Base-by-base conservation (phyloP, 2,797 vertebrate genomes). In the Hemibagrus guttatus region DNA sequence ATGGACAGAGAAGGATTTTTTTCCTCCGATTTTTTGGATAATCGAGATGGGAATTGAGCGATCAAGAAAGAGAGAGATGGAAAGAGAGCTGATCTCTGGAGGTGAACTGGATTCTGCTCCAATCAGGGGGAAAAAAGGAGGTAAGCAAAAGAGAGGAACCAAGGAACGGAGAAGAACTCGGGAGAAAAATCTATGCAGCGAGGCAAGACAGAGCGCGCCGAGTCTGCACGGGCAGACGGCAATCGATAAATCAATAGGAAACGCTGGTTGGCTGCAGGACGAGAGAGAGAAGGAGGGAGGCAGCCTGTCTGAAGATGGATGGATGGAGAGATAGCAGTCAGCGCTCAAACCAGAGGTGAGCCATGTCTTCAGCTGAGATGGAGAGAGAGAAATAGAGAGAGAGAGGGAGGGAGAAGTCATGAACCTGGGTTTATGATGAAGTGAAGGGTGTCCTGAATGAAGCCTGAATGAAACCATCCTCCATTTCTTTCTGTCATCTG, bases 211-310 rank as follows among this genome's bases (percentile, higher is more conserved):
- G 93, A 96, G 96, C 95, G 96, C 96, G 96, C 95, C 95, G 95
- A 96, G 95, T 96, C 96, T 96, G 96, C 95, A 96, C 95, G 95
- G 96, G 96, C 97, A 98, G 97, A 97, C 97, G 95, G 94, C 92
- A 95, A 97, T 98, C 97, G 97, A 97, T 99, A 98, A 98, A 98
- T 99, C 97, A 97, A 97, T 98, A 95, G 95, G 96, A 96, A 97
- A 96, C 96, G 96, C 97, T 97, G 95, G 96, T 97, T 97, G 97
- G 96, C 96, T 98, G 97, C 96, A 96, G 96, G 97, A 97, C 94
- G 96, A 95, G 96, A 9, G 35, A 28, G 31, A 61, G 63, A 64
- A 6, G 26, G 78, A 80, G 76, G 23, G 54, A 80, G 84, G 46
- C 74, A 64, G 84, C 94, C 95, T 96, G 96, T 96, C 96, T 94